Percentiles rank a stretch among this genome's conserved stretches.
Conservation (phyloP, 2,113 vertebrate species). For the Trichechus manatus region DNA sequence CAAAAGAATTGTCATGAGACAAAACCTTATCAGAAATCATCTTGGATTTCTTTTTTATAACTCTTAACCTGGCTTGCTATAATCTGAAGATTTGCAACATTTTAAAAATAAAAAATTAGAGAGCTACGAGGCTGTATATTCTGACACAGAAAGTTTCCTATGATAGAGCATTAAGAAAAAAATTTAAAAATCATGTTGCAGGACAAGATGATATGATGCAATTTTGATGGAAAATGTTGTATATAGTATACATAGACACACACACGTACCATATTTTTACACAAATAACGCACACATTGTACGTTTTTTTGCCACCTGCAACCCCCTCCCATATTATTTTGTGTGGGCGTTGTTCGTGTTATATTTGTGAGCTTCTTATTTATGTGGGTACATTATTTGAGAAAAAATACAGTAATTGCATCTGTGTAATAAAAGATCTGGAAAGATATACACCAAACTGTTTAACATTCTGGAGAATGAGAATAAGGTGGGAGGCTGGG, state of each 20-base stretch:
- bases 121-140: neutral
- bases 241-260: neutral
- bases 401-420: neutral
- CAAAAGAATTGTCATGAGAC: neutral
- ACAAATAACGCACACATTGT: too few relatives aligned
- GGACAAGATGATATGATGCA: neutral
- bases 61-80: neutral
- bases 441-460: neutral
- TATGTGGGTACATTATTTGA: neutral
- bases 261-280: neutral
- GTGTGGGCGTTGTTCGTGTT: neutral
- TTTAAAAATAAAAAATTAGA: neutral
- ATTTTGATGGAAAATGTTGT: neutral
- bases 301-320: too few relatives aligned
- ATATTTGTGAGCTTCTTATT: too few relatives aligned
- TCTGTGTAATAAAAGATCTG: neutral
- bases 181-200: neutral
- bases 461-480: neutral
- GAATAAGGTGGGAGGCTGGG: neutral
- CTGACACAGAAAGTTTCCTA: neutral
- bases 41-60: neutral
- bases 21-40: neutral
- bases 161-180: neutral
- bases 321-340: neutral
- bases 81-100: neutral